A percentile compares a stretch with the other conserved stretches of the same genome.
Conservation (phyloP, 2,797 vertebrate species). For the Leptatherina wallacei region DNA sequence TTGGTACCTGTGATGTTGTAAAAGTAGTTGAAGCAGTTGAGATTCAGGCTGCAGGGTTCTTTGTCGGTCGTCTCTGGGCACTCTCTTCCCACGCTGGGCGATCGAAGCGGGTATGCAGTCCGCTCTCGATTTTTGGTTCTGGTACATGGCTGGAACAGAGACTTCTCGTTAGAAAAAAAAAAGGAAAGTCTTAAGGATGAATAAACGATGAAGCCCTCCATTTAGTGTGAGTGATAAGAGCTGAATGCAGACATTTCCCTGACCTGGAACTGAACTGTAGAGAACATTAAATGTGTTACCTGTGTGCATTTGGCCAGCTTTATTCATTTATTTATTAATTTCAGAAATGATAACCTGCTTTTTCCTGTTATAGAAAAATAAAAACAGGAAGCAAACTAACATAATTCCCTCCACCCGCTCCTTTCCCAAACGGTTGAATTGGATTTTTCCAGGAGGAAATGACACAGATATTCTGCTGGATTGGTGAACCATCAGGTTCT, state of each 20-base stretch:
- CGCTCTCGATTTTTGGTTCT: constrained; percentile 85
- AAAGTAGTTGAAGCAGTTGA: constrained; percentile 96
- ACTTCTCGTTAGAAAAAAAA: constrained; percentile 1
- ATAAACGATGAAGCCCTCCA: constrained; percentile 17
- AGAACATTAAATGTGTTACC: constrained; percentile 24
- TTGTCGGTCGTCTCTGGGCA: constrained; percentile 87
- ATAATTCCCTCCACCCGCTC: not conserved
- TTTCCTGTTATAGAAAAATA: constrained; percentile 3
- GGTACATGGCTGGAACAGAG: constrained; percentile 88
- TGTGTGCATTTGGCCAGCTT: constrained; percentile 18
- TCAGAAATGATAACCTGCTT: constrained; percentile 6
- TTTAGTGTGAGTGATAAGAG: constrained; percentile 25
- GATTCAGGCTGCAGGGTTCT: constrained; percentile 91
- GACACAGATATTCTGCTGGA: constrained; percentile 32
- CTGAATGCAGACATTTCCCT: constrained; percentile 15
- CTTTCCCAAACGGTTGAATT: constrained; percentile 39
- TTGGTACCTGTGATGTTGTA: constrained; percentile 95
- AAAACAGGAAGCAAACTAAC: not conserved
- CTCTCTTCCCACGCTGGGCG: constrained; percentile 85
- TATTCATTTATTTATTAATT: constrained; percentile 4
- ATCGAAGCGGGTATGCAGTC: constrained; percentile 86
- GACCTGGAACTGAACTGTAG: constrained; percentile 16
- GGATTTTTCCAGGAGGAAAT: constrained; percentile 21
- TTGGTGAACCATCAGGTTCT: constrained; percentile 44
- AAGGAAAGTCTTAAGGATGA: not conserved